Base-by-base conservation (phyloP, 1,140 invertebrate genomes). In the Polyergus mexicanus region DNA sequence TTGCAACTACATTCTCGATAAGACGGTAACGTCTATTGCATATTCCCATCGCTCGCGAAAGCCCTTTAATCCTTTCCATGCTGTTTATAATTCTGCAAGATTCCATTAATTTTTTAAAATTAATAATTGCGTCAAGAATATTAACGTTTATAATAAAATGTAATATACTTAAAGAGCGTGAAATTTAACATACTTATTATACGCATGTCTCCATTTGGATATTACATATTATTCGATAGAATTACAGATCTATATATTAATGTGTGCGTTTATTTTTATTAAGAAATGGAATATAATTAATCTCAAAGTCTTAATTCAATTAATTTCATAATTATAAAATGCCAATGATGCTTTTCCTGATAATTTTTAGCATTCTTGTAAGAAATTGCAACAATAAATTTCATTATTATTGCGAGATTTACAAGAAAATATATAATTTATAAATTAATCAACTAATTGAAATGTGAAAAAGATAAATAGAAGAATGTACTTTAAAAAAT, bases 1-100 rank as follows among this genome's bases (percentile, higher is more conserved):
- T 90, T 93, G 95, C 94, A 95, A 95, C 94, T 96, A 95, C 94
- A 95, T 96, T 95, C 93, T 96, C 91, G 92, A 92, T 92, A 95
- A 94, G 93, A 94, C 94, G 95, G 95, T 95, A 95, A 95, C 92
- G 92, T 94, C 94, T 90, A 92, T 92, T 92, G 88, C 92, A 84
- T 93, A 86, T 91, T 92, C 88, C 85, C 92, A 88, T 86, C 90
- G 86, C 78, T 88, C 89, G 86, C 89, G 85, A 87, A 86, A 25
- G 60, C 83, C 89, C 86, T 81, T 91, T 90, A 58, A 72, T 54
- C 71, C 86, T 76, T 51, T 65, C 76, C 35, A 78, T 66, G 81
- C 84, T 91, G 35, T 90, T 89, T 85, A 81, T 91, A 86, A 88
- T 88, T 87, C 85, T 86, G 65, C 35, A 66, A 54, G 41, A 87